Conservation (phyloP, 2,797 vertebrate species). For the Craterocephalus amniculus region DNA sequence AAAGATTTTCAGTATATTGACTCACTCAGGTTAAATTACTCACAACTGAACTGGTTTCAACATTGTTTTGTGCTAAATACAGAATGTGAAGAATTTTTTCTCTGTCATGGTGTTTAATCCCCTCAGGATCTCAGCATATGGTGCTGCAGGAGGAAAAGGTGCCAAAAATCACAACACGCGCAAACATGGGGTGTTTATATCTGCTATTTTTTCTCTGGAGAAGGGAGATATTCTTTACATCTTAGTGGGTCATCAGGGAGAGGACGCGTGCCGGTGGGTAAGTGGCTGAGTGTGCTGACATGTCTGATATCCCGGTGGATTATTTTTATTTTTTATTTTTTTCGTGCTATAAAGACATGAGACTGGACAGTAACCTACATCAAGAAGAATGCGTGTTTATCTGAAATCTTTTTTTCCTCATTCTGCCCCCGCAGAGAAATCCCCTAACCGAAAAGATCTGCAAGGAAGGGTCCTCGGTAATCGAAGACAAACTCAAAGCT, state of each 20-base stretch:
- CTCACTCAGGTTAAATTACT: slow-evolving; percentile 1
- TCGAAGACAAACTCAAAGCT: slow-evolving; percentile 83
- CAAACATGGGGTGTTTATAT: slow-evolving; percentile 90
- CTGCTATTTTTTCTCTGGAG: slow-evolving; percentile 87
- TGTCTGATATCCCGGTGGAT: slow-evolving; percentile 1
- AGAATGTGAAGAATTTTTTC: slow-evolving; percentile 23
- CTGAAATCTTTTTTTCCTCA: slow-evolving; percentile 4
- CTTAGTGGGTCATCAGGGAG: slow-evolving; percentile 91
- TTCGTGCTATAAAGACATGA: background rate
- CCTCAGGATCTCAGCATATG: slow-evolving; percentile 91
- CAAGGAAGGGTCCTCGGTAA: slow-evolving; percentile 87
- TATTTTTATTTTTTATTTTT: background rate
- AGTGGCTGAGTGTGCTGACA: slow-evolving; percentile 44
- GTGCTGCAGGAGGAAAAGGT: slow-evolving; percentile 91
- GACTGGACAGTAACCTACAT: slow-evolving; percentile 20
- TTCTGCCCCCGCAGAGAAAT: slow-evolving; percentile 78
- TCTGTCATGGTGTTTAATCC: slow-evolving; percentile 24
- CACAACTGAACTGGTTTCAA: slow-evolving; percentile 1
- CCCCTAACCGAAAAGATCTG: slow-evolving; percentile 87
- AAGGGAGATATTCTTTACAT: slow-evolving; percentile 89
- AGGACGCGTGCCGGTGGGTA: slow-evolving; percentile 92
- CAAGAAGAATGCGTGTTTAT: slow-evolving; percentile 4
- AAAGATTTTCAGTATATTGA: slow-evolving; percentile 11
- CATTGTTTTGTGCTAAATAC: slow-evolving; percentile 1
- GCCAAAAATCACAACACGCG: slow-evolving; percentile 92